Conservation (phyloP, 2,113 vertebrate genomes). For the Neopipo cinnamomea region DNA sequence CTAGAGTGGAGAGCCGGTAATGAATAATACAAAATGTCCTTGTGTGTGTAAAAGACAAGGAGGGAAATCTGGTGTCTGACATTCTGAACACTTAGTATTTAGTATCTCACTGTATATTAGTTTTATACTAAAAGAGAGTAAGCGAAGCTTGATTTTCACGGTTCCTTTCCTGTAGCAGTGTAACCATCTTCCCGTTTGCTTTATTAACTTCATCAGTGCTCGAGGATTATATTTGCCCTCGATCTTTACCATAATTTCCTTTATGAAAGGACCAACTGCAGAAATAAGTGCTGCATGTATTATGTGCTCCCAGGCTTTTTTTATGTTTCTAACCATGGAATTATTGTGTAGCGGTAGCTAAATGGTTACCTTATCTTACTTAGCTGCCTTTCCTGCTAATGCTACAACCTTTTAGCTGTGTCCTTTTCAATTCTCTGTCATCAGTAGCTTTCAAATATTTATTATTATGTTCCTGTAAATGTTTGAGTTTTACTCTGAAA, state of each 20-base stretch:
- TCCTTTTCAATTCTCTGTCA: conserved; percentile 6
- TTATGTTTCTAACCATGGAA: neutral
- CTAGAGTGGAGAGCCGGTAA: neutral
- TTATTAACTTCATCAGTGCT: neutral
- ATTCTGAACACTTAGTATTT: neutral
- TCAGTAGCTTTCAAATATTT: conserved; percentile 29
- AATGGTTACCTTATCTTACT: neutral
- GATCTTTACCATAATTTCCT: neutral
- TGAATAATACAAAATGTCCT: neutral
- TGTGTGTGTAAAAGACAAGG: neutral
- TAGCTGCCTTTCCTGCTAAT: neutral
- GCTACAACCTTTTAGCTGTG: neutral
- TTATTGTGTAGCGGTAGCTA: neutral
- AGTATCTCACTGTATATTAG: neutral
- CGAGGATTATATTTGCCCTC: neutral
- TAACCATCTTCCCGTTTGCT: neutral
- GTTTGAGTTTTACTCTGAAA: conserved; percentile 44
- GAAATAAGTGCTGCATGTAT: neutral
- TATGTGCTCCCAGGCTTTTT: neutral
- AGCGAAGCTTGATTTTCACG: neutral
- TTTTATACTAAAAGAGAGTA: neutral
- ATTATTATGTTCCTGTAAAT: conserved; percentile 49
- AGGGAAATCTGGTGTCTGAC: neutral
- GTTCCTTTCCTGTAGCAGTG: neutral
- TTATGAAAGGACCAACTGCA: neutral